These are phyloP conservation scores for Strigops habroptila DNA, from an alignment of 2,113 vertebrate species.

Conservation along the genomic window DNA sequence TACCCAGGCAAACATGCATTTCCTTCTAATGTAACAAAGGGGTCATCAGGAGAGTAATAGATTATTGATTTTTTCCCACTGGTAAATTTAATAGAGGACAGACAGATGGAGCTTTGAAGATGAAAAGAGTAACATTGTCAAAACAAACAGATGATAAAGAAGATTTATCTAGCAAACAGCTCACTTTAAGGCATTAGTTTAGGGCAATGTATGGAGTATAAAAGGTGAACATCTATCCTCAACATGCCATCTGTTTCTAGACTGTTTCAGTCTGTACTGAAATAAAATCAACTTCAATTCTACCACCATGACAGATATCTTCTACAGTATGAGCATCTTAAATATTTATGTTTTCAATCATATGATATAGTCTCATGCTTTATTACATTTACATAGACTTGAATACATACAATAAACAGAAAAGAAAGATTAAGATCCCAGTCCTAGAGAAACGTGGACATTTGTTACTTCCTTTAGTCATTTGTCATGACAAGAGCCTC, in stretches of 20 bases:
- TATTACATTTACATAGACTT: neutral
- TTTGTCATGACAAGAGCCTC: neutral
- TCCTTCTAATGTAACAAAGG: neutral
- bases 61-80: neutral
- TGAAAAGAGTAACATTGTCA: neutral
- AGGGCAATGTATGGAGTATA: neutral
- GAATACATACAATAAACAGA: neutral
- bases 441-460: neutral
- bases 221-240: neutral
- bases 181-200: neutral
- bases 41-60: neutral
- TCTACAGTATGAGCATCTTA: neutral
- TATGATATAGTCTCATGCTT: neutral
- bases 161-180: constrained; percentile 7
- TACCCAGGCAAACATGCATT: neutral
- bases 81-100: neutral
- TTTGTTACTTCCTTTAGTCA: neutral
- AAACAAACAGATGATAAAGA: neutral
- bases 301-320: neutral
- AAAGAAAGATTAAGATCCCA: neutral
- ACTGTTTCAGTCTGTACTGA: neutral
- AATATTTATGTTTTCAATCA: neutral
- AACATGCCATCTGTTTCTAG: neutral
- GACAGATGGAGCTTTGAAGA: neutral
- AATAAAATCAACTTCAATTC: neutral